Conservation (phyloP, 23 tunicate species). For the Phallusia fumigata region DNA sequence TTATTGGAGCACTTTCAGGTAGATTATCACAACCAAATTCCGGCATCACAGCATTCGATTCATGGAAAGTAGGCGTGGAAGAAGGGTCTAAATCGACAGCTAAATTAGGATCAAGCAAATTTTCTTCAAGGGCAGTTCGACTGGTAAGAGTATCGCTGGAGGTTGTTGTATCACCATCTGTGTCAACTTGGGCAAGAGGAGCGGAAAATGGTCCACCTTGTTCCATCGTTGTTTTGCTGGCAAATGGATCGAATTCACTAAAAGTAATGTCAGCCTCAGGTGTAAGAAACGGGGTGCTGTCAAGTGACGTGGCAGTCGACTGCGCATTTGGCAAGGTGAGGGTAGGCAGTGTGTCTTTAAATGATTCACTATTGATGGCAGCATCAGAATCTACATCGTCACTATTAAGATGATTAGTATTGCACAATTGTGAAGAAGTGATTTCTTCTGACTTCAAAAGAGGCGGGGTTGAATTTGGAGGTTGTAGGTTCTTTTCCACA, state of each 20-base stretch:
- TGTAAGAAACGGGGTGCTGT: not conserved
- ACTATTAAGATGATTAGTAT: not conserved
- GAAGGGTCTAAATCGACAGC: not conserved
- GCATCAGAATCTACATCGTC: not conserved
- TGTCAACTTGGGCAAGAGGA: not conserved
- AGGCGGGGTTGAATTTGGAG: not conserved
- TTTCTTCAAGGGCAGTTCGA: not conserved
- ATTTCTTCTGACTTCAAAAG: not conserved
- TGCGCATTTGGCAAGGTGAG: not conserved
- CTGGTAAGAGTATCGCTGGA: not conserved
- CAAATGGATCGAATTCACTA: not conserved
- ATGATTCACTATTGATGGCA: conserved; percentile 1
- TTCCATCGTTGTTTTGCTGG: not conserved
- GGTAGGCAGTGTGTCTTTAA: not conserved
- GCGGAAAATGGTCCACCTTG: not conserved
- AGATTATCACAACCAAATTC: no score
- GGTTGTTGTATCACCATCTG: not conserved
- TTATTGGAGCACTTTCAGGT: no score
- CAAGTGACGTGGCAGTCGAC: not conserved
- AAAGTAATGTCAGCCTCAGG: not conserved
- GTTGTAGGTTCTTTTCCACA: not conserved
- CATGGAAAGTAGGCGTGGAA: no score
- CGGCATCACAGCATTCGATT: no score
- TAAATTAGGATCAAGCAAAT: not conserved
- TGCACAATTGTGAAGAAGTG: not conserved